phyloP scores from a whole-genome alignment of 2,113 vertebrate genomes.

The Platysternon megacephalum region DNA sequence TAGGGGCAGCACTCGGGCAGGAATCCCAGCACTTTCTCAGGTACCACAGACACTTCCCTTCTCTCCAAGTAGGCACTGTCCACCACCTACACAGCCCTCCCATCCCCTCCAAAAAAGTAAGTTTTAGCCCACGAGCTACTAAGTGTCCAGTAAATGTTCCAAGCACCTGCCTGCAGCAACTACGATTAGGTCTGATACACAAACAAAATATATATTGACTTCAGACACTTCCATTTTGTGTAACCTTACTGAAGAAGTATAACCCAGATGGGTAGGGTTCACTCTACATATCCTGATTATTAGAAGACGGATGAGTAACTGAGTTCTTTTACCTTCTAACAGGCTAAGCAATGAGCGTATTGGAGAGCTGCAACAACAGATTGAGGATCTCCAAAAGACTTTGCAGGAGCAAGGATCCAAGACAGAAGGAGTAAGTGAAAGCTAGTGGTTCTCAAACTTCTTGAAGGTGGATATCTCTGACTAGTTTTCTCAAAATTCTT shows the following conservation, averaged over 20 bases:
- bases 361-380: slow-evolving; percentile 90
- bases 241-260: neutral
- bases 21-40: neutral
- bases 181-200: neutral
- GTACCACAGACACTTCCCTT: neutral
- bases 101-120: neutral
- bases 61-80: no score
- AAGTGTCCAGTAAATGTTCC: neutral
- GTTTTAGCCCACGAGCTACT: neutral
- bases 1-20: neutral
- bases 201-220: neutral
- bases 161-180: neutral
- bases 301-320: neutral
- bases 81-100: neutral
- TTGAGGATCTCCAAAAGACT: slow-evolving; percentile 94
- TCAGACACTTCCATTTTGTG: neutral
- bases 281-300: neutral
- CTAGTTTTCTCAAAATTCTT: neutral
- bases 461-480: neutral
- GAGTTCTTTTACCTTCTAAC: neutral
- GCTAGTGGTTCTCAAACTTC: neutral
- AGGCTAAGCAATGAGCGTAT: slow-evolving; percentile 88
- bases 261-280: neutral
- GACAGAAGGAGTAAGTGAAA: slow-evolving; percentile 89
- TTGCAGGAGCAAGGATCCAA: slow-evolving; percentile 92